Percentiles rank a stretch among this genome's conserved stretches.
Evolutionary conservation across 2,888 invertebrate species (phyloP).

Genomic region (Cheilosia impressa): DNA sequence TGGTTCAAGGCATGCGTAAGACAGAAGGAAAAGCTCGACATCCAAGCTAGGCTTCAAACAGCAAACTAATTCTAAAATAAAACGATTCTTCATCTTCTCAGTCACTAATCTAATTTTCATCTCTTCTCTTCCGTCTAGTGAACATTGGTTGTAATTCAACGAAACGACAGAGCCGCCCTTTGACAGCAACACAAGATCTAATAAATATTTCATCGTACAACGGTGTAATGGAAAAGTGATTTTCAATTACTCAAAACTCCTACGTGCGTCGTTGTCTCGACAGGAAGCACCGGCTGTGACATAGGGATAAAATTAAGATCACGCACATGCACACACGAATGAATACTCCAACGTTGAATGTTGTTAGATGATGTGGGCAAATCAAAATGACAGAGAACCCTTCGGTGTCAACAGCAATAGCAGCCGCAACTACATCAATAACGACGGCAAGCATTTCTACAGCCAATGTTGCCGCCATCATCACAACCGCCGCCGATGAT

Average conservation of each 20-base stretch:
- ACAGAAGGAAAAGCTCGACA: no score
- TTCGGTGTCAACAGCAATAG: constrained; percentile 70
- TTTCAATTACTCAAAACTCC: neutral
- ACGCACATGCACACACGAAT: constrained; percentile 75
- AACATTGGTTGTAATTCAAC: no score
- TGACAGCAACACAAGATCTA: no score
- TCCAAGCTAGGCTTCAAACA: no score
- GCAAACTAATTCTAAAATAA: no score
- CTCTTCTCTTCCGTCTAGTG: no score
- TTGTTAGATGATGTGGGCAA: constrained; percentile 69
- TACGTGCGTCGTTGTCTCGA: neutral
- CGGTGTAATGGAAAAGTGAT: neutral
- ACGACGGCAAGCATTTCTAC: constrained; percentile 17
- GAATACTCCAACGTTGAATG: constrained; percentile 70
- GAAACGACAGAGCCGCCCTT: no score
- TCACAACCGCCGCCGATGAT: constrained; percentile 14
- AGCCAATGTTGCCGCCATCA: constrained; percentile 7
- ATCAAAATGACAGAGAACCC: constrained; percentile 73
- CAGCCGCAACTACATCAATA: constrained; percentile 57
- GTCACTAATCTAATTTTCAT: no score
- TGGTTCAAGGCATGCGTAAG: no score
- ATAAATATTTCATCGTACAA: no score
- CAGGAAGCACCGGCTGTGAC: neutral
- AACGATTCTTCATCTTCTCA: no score
- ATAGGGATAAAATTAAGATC: neutral